A percentile compares a stretch with the other conserved stretches of the same genome.
Conservation (phyloP, 2,888 invertebrate genomes). For the Mylabris sibirica region DNA sequence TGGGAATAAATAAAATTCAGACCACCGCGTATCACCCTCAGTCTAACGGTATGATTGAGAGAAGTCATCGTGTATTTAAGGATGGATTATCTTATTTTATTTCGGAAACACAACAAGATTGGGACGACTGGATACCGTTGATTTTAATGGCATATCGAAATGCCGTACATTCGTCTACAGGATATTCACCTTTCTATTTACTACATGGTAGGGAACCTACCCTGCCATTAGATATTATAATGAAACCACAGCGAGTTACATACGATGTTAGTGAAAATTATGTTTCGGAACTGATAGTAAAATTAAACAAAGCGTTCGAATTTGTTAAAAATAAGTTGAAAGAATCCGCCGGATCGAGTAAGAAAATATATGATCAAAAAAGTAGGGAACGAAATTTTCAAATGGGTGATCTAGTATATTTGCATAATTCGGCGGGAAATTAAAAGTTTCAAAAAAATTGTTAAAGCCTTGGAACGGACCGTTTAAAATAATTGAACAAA, state of each 20-base stretch:
- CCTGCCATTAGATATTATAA: neutral
- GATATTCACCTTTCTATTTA: constrained; percentile 20
- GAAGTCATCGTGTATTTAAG: constrained; percentile 46
- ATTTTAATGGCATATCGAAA: constrained; percentile 42
- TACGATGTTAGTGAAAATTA: neutral
- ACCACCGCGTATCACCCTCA: constrained; percentile 48
- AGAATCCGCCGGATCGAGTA: neutral
- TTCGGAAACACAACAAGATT: constrained; percentile 37
- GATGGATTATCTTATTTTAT: constrained; percentile 46
- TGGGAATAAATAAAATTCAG: constrained; percentile 41
- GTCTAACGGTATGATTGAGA: constrained; percentile 49
- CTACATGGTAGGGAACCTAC: neutral
- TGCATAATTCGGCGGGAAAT: neutral
- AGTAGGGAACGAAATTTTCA: neutral
- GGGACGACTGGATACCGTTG: constrained; percentile 47
- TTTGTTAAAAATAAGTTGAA: neutral
- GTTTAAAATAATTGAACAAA: neutral
- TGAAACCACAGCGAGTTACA: neutral
- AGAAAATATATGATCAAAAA: neutral
- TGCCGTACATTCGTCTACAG: constrained; percentile 34
- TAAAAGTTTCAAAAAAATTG: neutral
- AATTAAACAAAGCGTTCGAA: neutral
- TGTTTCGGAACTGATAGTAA: neutral
- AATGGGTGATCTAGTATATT: neutral
- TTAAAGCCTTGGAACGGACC: neutral